These are phyloP conservation scores for Harpagoxenus sublaevis DNA, from an alignment of 2,888 invertebrate species.

Conservation along the genomic window DNA sequence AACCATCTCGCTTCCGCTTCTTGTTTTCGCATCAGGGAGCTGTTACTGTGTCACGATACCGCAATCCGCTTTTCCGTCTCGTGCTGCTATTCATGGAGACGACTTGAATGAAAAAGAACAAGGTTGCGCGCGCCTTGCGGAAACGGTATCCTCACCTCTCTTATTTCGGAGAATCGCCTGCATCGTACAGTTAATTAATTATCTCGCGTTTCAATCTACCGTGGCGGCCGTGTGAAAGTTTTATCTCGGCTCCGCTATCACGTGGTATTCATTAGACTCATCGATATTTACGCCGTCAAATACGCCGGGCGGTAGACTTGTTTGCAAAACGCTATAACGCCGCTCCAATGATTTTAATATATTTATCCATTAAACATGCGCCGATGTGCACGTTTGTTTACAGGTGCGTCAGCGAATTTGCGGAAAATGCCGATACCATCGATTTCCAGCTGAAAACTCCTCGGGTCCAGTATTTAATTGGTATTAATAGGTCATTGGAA, in stretches of 20 bases:
- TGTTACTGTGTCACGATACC: slow-evolving; percentile 31
- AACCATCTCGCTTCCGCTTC: slow-evolving; percentile 45
- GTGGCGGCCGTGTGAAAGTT: background rate
- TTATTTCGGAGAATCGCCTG: background rate
- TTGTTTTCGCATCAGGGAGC: slow-evolving; percentile 44
- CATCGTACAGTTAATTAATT: slow-evolving; percentile 30
- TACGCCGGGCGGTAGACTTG: slow-evolving; percentile 2
- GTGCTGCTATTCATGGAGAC: background rate
- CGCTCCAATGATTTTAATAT: slow-evolving; percentile 51
- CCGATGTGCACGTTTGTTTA: slow-evolving; percentile 42
- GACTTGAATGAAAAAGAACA: background rate
- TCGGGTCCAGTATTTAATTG: slow-evolving; percentile 40
- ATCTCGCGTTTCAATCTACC: slow-evolving; percentile 25
- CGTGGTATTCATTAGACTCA: slow-evolving; percentile 28
- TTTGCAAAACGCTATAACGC: slow-evolving; percentile 31
- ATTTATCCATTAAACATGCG: slow-evolving; percentile 47
- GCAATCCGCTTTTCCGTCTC: slow-evolving; percentile 9
- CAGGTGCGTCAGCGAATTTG: slow-evolving; percentile 41
- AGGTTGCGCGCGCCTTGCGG: background rate
- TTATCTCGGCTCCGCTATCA: slow-evolving; percentile 1
- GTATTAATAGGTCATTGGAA: slow-evolving; percentile 53
- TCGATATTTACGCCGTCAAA: slow-evolving; percentile 42
- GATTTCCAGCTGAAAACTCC: slow-evolving; percentile 42
- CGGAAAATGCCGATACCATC: slow-evolving; percentile 44
- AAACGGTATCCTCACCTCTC: background rate